Conservation (phyloP, 2,113 vertebrate genomes). For the Rhadina sibilatrix region DNA sequence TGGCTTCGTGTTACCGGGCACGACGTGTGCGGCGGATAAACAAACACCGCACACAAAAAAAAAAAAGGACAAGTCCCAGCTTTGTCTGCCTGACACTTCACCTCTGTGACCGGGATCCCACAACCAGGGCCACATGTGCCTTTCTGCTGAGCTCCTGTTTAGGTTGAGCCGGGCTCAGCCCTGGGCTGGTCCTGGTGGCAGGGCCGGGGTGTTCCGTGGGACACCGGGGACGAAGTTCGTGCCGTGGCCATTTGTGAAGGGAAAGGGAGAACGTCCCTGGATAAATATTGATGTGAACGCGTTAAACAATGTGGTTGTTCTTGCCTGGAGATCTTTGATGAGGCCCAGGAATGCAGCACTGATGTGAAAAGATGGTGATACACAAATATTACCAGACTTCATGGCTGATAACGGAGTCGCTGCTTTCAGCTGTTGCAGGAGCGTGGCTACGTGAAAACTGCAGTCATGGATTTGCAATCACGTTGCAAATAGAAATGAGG, state of each 20-base stretch:
- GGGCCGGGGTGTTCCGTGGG: background rate
- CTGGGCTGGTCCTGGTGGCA: background rate
- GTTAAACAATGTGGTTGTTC: background rate
- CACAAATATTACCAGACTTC: background rate
- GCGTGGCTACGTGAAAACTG: background rate
- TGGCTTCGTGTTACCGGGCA: slow-evolving; percentile 11
- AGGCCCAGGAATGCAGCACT: background rate
- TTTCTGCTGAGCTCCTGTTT: slow-evolving; percentile 8
- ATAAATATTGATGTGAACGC: background rate
- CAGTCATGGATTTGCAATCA: background rate
- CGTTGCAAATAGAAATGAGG: background rate
- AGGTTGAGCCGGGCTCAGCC: background rate
- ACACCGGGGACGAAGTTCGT: rapidly evolving
- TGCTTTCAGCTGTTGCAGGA: background rate
- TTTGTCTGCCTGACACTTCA: slow-evolving; percentile 46
- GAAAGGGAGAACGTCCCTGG: background rate
- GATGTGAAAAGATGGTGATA: background rate
- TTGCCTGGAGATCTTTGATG: background rate
- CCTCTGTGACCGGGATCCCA: background rate
- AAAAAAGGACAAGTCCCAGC: slow-evolving; percentile 21
- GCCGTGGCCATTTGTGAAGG: background rate
- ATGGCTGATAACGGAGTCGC: background rate
- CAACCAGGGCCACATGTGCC: background rate
- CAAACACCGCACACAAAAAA: background rate
- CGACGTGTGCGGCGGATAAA: slow-evolving; percentile 11